phyloP scores from a whole-genome alignment of 2,113 vertebrate species.

The Chaetodon auriga region DNA sequence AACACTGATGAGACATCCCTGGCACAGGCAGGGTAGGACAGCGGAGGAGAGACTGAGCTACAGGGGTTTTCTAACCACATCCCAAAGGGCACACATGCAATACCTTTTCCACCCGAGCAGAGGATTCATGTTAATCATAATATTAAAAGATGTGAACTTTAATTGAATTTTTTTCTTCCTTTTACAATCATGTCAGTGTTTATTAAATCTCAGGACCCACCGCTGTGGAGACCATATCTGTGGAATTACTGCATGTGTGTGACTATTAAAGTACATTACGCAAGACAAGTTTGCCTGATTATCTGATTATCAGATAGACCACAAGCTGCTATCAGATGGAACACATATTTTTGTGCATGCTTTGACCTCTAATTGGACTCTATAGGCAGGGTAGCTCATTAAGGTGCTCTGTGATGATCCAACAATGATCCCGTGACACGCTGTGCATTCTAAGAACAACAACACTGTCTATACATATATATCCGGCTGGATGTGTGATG shows the following conservation, averaged over 20 bases:
- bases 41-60: slow-evolving; percentile 46
- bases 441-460: neutral
- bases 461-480: neutral
- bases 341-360: slow-evolving; percentile 18
- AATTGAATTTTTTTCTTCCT: slow-evolving; percentile 64
- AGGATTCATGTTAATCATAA: slow-evolving; percentile 52
- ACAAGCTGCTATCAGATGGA: slow-evolving; percentile 38
- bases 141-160: slow-evolving; percentile 65
- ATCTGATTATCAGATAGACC: slow-evolving; percentile 46
- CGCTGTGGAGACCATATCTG: slow-evolving; percentile 18
- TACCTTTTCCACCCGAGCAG: slow-evolving; percentile 60
- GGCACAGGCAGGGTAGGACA: slow-evolving; percentile 9
- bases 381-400: slow-evolving; percentile 37
- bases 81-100: slow-evolving; percentile 48
- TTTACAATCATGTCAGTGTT: slow-evolving; percentile 48
- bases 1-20: slow-evolving; percentile 44
- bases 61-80: slow-evolving; percentile 44
- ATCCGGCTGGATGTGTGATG: neutral
- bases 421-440: neutral
- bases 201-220: slow-evolving; percentile 50
- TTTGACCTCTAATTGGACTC: slow-evolving; percentile 40
- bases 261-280: slow-evolving; percentile 41
- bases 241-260: slow-evolving; percentile 47
- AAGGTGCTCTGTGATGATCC: neutral
- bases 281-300: slow-evolving; percentile 39